phyloP scores from a whole-genome alignment of 2,113 vertebrate species.

The Brienomyrus longianalis region DNA sequence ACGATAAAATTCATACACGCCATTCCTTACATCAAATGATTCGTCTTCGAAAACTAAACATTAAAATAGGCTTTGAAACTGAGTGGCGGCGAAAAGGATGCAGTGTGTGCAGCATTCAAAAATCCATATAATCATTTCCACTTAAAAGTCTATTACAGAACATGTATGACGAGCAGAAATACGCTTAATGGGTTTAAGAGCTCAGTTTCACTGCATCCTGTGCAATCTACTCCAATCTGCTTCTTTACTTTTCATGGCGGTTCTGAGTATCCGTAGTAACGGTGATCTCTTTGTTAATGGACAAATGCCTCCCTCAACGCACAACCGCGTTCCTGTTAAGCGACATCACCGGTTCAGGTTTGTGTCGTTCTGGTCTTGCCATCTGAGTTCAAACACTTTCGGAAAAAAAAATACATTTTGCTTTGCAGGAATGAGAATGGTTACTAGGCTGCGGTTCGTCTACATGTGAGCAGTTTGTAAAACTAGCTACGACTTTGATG shows the following conservation, averaged over 20 bases:
- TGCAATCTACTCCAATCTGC: slow-evolving; percentile 6
- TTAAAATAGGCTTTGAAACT: neutral
- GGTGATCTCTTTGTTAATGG: neutral
- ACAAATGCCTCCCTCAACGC: neutral
- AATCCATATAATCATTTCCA: neutral
- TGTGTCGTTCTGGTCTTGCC: neutral
- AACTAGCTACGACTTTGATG: neutral
- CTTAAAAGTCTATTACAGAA: neutral
- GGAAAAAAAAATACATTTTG: neutral
- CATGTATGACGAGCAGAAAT: neutral
- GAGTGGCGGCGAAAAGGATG: neutral
- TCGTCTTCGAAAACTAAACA: neutral
- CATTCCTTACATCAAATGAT: neutral
- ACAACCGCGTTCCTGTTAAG: neutral
- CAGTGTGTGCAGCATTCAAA: neutral
- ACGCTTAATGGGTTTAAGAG: slow-evolving; percentile 2
- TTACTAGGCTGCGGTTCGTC: neutral
- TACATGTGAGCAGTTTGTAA: neutral
- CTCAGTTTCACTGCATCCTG: slow-evolving; percentile 13
- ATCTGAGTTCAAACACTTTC: neutral
- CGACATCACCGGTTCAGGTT: neutral
- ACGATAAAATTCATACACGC: neutral
- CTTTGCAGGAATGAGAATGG: neutral
- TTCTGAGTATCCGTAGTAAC: slow-evolving; percentile 7
- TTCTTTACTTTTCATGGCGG: slow-evolving; percentile 13